These are phyloP conservation scores for Drosophila erecta DNA, from an alignment of 1,140 invertebrate species.

Conservation along the genomic window DNA sequence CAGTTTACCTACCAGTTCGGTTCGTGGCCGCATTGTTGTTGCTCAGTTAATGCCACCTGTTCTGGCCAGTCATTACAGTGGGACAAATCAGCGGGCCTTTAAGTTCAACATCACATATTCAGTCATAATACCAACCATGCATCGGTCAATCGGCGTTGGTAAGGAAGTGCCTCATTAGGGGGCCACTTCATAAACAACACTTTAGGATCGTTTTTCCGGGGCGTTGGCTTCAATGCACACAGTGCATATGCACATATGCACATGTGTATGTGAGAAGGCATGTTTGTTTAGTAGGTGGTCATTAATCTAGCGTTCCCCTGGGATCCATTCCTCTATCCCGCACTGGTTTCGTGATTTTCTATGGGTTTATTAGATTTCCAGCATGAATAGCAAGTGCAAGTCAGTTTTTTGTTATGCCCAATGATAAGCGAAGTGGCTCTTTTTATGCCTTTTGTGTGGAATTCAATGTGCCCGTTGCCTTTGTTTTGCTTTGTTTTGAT, in stretches of 20 bases:
- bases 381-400: constrained; percentile 10
- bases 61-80: constrained; percentile 23
- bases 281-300: neutral
- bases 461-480: constrained; percentile 21
- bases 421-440: constrained; percentile 37
- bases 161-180: constrained; percentile 19
- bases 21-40: constrained; percentile 1
- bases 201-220: constrained; percentile 31
- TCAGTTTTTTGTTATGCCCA: constrained; percentile 21
- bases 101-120: neutral
- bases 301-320: constrained; percentile 17
- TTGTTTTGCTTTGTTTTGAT: constrained; percentile 7
- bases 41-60: constrained; percentile 31
- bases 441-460: constrained; percentile 16
- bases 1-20: constrained; percentile 18
- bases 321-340: neutral
- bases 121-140: neutral
- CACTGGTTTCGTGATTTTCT: constrained; percentile 30
- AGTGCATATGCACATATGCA: neutral
- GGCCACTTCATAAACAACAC: neutral
- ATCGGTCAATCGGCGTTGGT: neutral
- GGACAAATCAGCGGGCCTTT: neutral
- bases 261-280: neutral
- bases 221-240: constrained; percentile 1
- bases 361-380: constrained; percentile 47